Conservation (phyloP, 2,113 vertebrate genomes). For the Craseonycteris thonglongyai region DNA sequence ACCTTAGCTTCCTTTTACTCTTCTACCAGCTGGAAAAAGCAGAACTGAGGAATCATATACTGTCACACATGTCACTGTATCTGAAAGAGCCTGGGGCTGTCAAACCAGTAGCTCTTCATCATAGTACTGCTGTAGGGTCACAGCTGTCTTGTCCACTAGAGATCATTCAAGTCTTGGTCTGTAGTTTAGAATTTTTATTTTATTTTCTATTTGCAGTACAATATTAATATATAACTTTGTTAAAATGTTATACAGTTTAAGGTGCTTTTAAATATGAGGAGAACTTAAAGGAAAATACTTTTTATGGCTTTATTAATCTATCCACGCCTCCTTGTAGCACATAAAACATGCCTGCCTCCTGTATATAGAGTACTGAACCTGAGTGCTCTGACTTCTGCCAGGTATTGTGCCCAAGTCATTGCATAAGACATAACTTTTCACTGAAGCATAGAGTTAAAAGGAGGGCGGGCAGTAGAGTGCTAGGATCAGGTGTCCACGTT, state of each 20-base stretch:
- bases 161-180: slow-evolving; percentile 71
- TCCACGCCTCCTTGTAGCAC: neutral
- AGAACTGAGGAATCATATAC: neutral
- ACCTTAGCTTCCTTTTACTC: slow-evolving; percentile 30
- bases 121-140: slow-evolving; percentile 47
- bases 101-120: slow-evolving; percentile 59
- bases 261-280: slow-evolving; percentile 68
- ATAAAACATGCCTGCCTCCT: neutral
- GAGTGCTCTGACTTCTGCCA: neutral
- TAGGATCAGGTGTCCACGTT: neutral
- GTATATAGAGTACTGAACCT: neutral
- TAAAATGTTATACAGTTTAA: slow-evolving; percentile 66
- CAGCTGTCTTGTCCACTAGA: slow-evolving; percentile 68
- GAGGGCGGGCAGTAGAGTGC: neutral
- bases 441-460: neutral
- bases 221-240: slow-evolving; percentile 74
- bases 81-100: slow-evolving; percentile 57
- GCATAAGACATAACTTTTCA: neutral
- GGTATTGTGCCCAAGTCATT: neutral
- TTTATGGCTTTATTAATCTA: neutral
- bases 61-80: slow-evolving; percentile 53
- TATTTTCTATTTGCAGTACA: slow-evolving; percentile 27
- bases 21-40: slow-evolving; percentile 15
- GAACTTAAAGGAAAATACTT: neutral
- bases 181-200: slow-evolving; percentile 34